phyloP scores from a whole-genome alignment of 2,797 vertebrate genomes.

The Echeneis naucrates region DNA sequence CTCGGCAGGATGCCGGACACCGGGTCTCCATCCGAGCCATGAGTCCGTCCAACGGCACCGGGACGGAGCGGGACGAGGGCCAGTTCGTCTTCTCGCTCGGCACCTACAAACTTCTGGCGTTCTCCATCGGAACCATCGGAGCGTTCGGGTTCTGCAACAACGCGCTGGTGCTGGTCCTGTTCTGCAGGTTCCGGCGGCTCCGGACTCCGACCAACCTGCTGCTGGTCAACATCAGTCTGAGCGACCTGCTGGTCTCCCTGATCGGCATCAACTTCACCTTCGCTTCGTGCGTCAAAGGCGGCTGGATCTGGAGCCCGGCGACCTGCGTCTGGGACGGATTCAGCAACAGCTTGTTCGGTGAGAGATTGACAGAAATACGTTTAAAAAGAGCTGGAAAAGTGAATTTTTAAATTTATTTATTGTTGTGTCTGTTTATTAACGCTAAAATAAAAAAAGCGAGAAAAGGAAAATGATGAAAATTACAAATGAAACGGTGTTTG shows the following conservation, averaged over 20 bases:
- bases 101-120: constrained; percentile 90
- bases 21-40: constrained; percentile 77
- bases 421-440: too few relatives aligned
- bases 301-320: constrained; percentile 89
- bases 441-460: too few relatives aligned
- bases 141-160: constrained; percentile 90
- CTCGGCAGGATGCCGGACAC: constrained; percentile 69
- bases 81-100: constrained; percentile 80
- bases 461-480: too few relatives aligned
- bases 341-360: constrained; percentile 95
- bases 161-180: constrained; percentile 88
- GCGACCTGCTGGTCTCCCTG: constrained; percentile 90
- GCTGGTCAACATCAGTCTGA: constrained; percentile 91
- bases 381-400: too few relatives aligned
- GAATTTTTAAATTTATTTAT: too few relatives aligned
- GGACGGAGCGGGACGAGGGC: constrained; percentile 59
- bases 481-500: too few relatives aligned
- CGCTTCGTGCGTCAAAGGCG: constrained; percentile 87
- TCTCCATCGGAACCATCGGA: constrained; percentile 88
- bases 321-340: constrained; percentile 95
- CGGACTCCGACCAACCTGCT: constrained; percentile 90
- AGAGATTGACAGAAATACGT: too few relatives aligned
- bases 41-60: constrained; percentile 80
- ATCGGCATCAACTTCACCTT: constrained; percentile 91
- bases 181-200: constrained; percentile 88